Evolutionary conservation across 2,888 invertebrate genomes (phyloP), one percentile per base, ranked within the genome.

Genomic region (Hecatera dysodea): DNA sequence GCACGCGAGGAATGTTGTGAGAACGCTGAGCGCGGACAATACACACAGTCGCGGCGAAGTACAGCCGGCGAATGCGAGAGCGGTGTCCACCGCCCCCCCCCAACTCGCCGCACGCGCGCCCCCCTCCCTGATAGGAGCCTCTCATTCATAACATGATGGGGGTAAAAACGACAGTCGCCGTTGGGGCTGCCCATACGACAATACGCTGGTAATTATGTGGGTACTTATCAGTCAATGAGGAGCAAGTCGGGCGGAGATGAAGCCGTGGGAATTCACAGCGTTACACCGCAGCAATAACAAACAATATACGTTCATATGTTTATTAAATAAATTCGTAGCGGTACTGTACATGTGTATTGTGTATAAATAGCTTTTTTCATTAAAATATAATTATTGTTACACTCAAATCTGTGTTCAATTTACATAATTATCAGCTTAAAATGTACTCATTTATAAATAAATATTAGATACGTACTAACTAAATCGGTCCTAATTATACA

Each of bases 71-170:
- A 95, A 92, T 95, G 94, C 81, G 89, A 84, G 88, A 82, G 88
- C 83, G 87, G 82, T 83, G 84, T 62, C 81, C 72, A 69, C 74
- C 83, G 82, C 82, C 83, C 87, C 82, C 86, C 83, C 86, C 81
- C 85, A 85, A 82, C 87, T 66, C 86, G 70, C 68, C 77, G 15
- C 73, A 7, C 33, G 60, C 80, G 67, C 63, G 33, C 50, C 71
- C 79, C 81, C 80, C 78, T 66, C 80, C 57, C 79, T 77, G 82
- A 82, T 87, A 87, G 81, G 81, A 85, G 86, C 87, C 88, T 90
- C 91, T 91, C 95, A 95, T 95, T 95, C 95, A 95, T 94, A 93
- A 92, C 88, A 85, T 85, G 90, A 91, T 90, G 92, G 93, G 94
- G 93, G 92, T 92, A 90, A 91, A 88, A 91, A 88, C 89, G 87